Evolutionary conservation across 2,797 vertebrate species (phyloP).

Genomic region (Poecilia gillii): DNA sequence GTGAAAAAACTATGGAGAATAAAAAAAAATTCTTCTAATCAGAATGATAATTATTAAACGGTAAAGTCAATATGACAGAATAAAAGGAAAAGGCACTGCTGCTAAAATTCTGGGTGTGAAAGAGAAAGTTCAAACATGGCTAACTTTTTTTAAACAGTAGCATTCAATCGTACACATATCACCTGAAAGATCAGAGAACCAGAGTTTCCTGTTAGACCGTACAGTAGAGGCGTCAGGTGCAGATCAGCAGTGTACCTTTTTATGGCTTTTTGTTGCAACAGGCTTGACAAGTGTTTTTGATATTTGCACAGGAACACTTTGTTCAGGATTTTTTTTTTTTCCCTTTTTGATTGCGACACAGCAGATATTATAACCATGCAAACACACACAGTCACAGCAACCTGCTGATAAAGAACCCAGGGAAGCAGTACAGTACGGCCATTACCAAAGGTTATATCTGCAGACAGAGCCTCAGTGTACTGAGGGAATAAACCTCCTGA

Average conservation of each 20-base stretch:
- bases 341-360: constrained; percentile 17
- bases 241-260: neutral
- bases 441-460: neutral
- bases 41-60: neutral
- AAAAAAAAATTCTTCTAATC: neutral
- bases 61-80: neutral
- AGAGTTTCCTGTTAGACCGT: neutral
- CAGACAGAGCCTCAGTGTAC: neutral
- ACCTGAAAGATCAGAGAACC: neutral
- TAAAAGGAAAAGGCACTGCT: no score
- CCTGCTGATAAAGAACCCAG: constrained; percentile 2
- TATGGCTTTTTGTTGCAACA: neutral
- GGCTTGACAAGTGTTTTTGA: neutral
- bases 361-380: neutral
- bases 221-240: neutral
- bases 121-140: constrained; percentile 2
- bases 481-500: neutral
- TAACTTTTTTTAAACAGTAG: constrained; percentile 11
- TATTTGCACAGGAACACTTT: constrained; percentile 15
- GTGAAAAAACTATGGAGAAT: neutral
- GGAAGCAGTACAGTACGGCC: neutral
- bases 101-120: constrained; percentile 11
- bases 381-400: neutral
- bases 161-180: neutral
- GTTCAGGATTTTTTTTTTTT: constrained; percentile 4